Evolutionary conservation across 2,888 invertebrate genomes (phyloP).

Genomic region (Clusia tigrina): DNA sequence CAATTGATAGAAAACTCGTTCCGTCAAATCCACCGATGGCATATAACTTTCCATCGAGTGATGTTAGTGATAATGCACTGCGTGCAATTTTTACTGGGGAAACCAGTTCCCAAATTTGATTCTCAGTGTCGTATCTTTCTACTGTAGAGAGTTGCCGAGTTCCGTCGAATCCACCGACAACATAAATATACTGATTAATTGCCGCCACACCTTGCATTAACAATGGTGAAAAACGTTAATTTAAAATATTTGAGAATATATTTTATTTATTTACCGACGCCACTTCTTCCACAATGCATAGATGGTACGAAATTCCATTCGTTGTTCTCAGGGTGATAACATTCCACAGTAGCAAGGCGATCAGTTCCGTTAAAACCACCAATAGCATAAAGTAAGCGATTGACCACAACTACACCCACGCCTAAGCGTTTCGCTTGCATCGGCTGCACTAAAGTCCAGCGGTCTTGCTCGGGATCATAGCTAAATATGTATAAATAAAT

Average conservation of each 20-base stretch:
- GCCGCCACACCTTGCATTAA: conserved; percentile 75
- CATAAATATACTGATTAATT: conserved; percentile 86
- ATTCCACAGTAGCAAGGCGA: conserved; percentile 82
- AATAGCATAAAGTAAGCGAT: conserved; percentile 81
- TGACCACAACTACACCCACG: conserved; percentile 80
- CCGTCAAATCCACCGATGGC: conserved; percentile 95
- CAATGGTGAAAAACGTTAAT: not conserved
- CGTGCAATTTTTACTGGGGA: conserved; percentile 80
- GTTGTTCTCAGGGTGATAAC: conserved; percentile 93
- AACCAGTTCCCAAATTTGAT: conserved; percentile 79
- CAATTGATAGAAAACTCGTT: conserved; percentile 80
- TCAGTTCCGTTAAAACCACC: conserved; percentile 88
- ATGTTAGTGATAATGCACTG: conserved; percentile 88
- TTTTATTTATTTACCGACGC: conserved; percentile 74
- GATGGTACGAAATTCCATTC: conserved; percentile 84
- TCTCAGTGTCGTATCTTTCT: conserved; percentile 87
- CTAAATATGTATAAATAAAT: conserved; percentile 65
- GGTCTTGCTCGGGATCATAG: conserved; percentile 86
- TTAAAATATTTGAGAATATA: not conserved
- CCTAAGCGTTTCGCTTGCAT: conserved; percentile 84
- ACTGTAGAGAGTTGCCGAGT: conserved; percentile 81
- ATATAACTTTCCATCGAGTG: conserved; percentile 85
- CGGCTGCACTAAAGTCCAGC: conserved; percentile 78
- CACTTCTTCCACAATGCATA: conserved; percentile 82
- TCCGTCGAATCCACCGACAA: conserved; percentile 95